These are phyloP conservation scores for Acromyrmex charruanus DNA, from an alignment of 1,140 invertebrate genomes.

Conservation along the genomic window DNA sequence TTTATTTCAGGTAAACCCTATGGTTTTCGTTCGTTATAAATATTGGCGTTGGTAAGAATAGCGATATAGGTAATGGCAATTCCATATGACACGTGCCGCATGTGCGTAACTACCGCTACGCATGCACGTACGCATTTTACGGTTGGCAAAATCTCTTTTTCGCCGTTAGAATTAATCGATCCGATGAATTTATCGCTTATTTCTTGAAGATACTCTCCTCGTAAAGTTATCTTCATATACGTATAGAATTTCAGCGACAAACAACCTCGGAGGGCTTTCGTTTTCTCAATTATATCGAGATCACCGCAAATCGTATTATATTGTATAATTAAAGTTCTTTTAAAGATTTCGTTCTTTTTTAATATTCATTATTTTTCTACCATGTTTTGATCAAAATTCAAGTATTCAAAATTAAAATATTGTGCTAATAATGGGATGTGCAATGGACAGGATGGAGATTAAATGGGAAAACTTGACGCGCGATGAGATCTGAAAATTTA, in stretches of 20 bases:
- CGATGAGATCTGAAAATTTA: neutral
- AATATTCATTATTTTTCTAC: constrained; percentile 14
- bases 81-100: constrained; percentile 42
- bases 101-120: constrained; percentile 30
- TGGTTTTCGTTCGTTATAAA: constrained; percentile 58
- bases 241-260: constrained; percentile 51
- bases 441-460: constrained; percentile 13
- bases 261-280: neutral
- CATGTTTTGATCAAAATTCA: neutral
- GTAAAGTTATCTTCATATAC: constrained; percentile 33
- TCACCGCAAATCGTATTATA: neutral
- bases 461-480: neutral
- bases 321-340: neutral
- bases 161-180: constrained; percentile 27
- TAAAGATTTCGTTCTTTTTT: constrained; percentile 1
- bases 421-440: neutral
- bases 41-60: constrained; percentile 63
- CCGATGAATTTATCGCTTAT: neutral
- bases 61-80: constrained; percentile 60
- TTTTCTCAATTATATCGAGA: neutral
- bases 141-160: neutral
- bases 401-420: neutral
- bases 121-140: constrained; percentile 9
- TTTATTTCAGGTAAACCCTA: neutral
- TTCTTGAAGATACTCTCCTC: constrained; percentile 12